Base-by-base conservation (phyloP, 1,140 invertebrate genomes). In the Caenorhabditis remanei region DNA sequence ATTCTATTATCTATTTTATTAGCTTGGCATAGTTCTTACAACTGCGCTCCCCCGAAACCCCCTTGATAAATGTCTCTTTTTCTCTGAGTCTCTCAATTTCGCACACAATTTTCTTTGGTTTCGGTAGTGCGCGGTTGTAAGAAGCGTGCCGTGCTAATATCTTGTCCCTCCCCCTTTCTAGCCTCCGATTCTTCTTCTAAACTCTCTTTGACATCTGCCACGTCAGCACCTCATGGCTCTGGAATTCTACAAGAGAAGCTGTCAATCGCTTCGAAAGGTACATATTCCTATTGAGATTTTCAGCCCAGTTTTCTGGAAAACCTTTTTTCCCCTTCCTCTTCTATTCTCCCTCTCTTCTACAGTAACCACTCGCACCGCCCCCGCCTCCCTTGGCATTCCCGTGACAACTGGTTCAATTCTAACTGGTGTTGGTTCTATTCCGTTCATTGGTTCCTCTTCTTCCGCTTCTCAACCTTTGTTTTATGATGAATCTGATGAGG, bases 351-450 rank as follows among this genome's bases (percentile, higher is more conserved):
- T 19, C 24, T 19, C 41, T 71, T 4, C 71, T 79, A 79, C 71
- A 79, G 71, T 79, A 79, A 79, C 71, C 71, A 79, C 71, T 79
- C 71, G 71, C 71, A 79, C 71, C 11, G 71, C 71, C 24, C 71
- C 71, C 4, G 71, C 71, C 32, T n/a, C 71, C 19, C 71, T 79
- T 46, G 41, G 43, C 63, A 24, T 13, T 79, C 71, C 46, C 2
- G 71, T 79, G 7, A n/a, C 71, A 43, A 79, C 71, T 79, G 71
- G 71, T 5, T 79, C 71, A 6, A 79, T 79, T 79, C 14, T 79
- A 50, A 79, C 71, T 11, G 71, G 71, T 24, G 71, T 79, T 24
- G 46, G 21, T 24, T 24, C 61, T 3, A 13, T 40, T 40, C 24
- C 61, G 1, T 32, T 50, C 46, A 21, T 50, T 40, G n/a, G 8